Percentiles rank a stretch among this genome's conserved stretches.
Evolutionary conservation across 35 echinoderm and acorn worm species (phyloP).

Genomic region (Heliocidaris erythrogramma): DNA sequence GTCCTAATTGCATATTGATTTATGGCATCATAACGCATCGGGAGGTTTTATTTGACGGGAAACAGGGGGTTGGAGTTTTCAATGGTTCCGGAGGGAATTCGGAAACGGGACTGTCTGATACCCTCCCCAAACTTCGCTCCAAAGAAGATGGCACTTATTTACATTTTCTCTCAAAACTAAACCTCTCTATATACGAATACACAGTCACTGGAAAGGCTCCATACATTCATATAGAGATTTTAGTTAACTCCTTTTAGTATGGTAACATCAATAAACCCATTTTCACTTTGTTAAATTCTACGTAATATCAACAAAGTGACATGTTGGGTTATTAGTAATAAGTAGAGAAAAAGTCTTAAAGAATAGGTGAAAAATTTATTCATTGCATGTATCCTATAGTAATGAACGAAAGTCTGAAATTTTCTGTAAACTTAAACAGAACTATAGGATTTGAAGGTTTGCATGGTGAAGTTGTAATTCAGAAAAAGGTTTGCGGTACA

Average conservation of each 20-base stretch:
- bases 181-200: not conserved
- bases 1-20: conserved; percentile 47
- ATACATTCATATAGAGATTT: not conserved
- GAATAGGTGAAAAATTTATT: too few species aligned
- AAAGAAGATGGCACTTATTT: not conserved
- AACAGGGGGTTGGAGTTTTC: conserved; percentile 27
- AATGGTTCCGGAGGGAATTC: conserved; percentile 34
- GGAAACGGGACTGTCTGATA: not conserved
- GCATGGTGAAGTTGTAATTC: too few species aligned
- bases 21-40: conserved; percentile 37
- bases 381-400: too few species aligned
- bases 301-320: not conserved
- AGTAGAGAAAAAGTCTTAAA: too few species aligned
- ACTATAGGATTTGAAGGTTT: too few species aligned
- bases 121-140: not conserved
- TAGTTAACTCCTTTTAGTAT: not conserved
- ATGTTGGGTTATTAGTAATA: too few species aligned
- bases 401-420: too few species aligned
- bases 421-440: too few species aligned
- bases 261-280: not conserved
- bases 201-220: not conserved
- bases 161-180: not conserved
- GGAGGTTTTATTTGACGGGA: conserved; percentile 32
- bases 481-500: too few species aligned
- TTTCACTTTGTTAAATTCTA: not conserved